Evolutionary conservation across 2,113 vertebrate species (phyloP), one percentile per base, ranked within the genome.

Genomic region (Serilophus lunatus): DNA sequence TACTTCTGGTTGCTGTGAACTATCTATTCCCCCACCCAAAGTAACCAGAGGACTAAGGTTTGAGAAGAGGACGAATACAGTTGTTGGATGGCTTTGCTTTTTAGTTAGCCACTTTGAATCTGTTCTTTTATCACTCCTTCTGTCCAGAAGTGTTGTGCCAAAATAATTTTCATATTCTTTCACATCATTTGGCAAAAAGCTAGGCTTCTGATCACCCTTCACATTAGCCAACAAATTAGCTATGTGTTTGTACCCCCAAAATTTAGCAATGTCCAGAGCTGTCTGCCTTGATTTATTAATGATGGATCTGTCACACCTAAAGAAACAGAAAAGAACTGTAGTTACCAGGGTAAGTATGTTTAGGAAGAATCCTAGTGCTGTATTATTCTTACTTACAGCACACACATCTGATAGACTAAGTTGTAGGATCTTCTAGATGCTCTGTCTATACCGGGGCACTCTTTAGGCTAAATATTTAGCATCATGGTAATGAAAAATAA

Each of bases 171-270:
- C 98, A 90, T 92, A 94, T 64, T 96, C 98, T 61, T 88, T 88
- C 20, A 88, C 40, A 40, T 77, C 36, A 61, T 57, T 94, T 56
- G 93, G 96, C 82, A 98, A 94, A 88, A 98, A 91, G 35, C 56
- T 89, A 88, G 74, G 97, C 33, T 80, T 94, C 29, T 90, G 75
- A 12, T 87, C 92, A 40, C 79, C 87, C 75, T 96, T 98, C 13
- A 94, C 87, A 65, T 95, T 94, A 50, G 96, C 69, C 86, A 99
- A 88, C 87, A 99, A 97, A 94, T 97, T 86, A 91, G 97, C 97
- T 93, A 99, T 97, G 91, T 99, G 98, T 60, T 98, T 97, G 97
- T 99, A 98, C 16, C 99, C 99, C 99, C 99, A 99, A 98, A 99
- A 99, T 93, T 96, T 97, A 92, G 99, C 99, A 66, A 99, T 98